Base-by-base conservation (phyloP, 2,888 invertebrate genomes). In the Odontothrips loti region DNA sequence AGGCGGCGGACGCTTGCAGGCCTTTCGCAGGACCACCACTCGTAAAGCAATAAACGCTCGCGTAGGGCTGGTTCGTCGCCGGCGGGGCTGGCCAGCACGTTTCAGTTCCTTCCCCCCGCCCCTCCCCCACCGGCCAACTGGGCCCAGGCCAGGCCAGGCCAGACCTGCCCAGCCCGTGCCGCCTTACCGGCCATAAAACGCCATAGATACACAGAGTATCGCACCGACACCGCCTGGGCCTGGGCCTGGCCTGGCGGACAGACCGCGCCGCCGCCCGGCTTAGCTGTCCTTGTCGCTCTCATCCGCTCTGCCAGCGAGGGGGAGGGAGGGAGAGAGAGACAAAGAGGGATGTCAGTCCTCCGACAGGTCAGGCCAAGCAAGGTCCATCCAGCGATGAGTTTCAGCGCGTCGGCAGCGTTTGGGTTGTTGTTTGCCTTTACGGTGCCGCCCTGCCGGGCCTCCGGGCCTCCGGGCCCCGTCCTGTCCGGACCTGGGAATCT, bases 31-130 rank as follows among this genome's bases (percentile, higher is more conserved):
- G 20, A 17, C 58, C 58, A 58, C 15, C 12, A 20, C 58, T 75
- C 68, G 68, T 75, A 75, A 75, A 75, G 68, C 68, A 75, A 75
- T 75, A 75, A 75, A 75, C 68, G 27, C 10, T 6, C 15, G 58
- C 58, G 58, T 6, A 58, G 58, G 58, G 58, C 58, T 17, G 58
- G 58, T 15, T 15, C 20, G 58, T 58, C 58, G 20, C 20, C 58
- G 58, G 58, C 34, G 34, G 34, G 58, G 58, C 17, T 58, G 68
- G 23, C 68, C 68, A 23, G 68, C 68, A 51, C 51, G 15, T 17
- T 58, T n/a, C 58, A 17, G 58, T 58, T n/a, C 58, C 58, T 8
- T 58, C 58, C 17, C 20, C 58, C 58, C 17, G 15, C 58, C 58
- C 15, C 12, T 11, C 58, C 58, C 58, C 6, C 17, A n/a, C 58